These are phyloP conservation scores for Arvicanthis niloticus DNA, from an alignment of 2,113 vertebrate species.

Conservation along the genomic window DNA sequence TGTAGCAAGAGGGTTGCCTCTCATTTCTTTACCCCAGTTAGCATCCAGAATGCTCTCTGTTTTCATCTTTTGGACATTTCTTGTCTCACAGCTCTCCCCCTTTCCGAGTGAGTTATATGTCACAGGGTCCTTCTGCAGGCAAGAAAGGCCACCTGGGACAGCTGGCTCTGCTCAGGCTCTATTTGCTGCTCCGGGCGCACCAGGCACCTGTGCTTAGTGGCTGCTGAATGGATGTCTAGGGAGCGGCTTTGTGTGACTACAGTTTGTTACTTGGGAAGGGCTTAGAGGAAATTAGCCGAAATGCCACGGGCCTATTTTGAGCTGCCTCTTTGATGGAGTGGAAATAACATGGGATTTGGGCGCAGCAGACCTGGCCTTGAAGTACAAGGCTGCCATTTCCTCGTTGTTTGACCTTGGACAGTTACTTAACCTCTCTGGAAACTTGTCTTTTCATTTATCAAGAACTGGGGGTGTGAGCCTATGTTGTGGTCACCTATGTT, in stretches of 20 bases:
- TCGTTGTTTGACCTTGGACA: constrained; percentile 71
- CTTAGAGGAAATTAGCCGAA: constrained; percentile 83
- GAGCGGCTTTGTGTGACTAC: constrained; percentile 48
- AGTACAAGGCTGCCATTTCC: constrained; percentile 56
- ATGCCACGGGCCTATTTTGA: constrained; percentile 82
- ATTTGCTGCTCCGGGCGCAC: background rate
- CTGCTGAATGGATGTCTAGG: constrained; percentile 60
- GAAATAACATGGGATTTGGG: constrained; percentile 76
- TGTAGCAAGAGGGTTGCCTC: background rate
- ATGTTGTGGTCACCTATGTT: background rate
- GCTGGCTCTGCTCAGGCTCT: background rate
- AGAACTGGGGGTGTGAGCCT: background rate
- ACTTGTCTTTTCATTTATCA: background rate
- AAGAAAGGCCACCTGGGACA: background rate
- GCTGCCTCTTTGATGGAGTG: constrained; percentile 75
- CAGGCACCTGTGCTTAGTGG: constrained; percentile 2
- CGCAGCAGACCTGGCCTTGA: constrained; percentile 48
- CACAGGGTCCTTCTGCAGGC: background rate
- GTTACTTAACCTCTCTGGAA: constrained; percentile 53
- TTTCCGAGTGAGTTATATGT: background rate
- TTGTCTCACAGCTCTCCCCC: too few relatives aligned
- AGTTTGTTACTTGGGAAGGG: constrained; percentile 66
- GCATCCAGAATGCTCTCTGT: background rate
- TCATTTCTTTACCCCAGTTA: background rate
- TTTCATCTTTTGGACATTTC: background rate